Evolutionary conservation across 35 echinoderm and acorn worm genomes (phyloP).

Genomic region (Acanthaster planci): DNA sequence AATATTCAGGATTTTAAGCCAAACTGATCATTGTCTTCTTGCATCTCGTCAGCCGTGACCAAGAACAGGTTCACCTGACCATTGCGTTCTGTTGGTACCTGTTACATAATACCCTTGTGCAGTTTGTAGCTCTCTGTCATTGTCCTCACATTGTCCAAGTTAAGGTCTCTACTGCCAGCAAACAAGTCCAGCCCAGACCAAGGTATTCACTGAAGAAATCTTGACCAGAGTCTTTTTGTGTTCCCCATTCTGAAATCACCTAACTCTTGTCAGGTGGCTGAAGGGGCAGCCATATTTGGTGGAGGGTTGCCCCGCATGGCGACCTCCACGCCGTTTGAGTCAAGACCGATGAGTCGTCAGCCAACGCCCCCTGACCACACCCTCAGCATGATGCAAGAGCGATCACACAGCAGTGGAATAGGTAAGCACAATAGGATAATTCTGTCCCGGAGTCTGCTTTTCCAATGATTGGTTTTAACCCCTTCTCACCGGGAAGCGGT

Average conservation of each 20-base stretch:
- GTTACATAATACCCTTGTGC: no score
- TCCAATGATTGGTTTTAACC: no score
- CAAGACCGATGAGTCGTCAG: constrained; percentile 42
- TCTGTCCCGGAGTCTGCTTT: no score
- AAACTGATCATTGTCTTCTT: no score
- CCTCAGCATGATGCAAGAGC: constrained; percentile 6
- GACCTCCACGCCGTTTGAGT: constrained; percentile 76
- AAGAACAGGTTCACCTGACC: no score
- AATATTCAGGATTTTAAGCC: no score
- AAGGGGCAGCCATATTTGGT: constrained; percentile 63
- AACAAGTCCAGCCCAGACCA: not conserved
- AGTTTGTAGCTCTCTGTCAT: not conserved
- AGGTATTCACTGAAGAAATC: not conserved
- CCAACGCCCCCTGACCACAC: constrained; percentile 11
- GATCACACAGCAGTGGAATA: constrained; percentile 83
- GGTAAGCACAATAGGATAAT: constrained; percentile 36
- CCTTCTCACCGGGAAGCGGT: no score
- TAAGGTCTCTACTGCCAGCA: not conserved
- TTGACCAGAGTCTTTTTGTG: not conserved
- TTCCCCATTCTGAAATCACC: not conserved
- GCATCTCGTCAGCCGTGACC: no score
- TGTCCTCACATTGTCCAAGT: not conserved
- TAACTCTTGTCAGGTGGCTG: not conserved
- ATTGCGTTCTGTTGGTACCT: no score
- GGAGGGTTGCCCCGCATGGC: constrained; percentile 69